A percentile compares a stretch with the other conserved stretches of the same genome.
phyloP scores from a whole-genome alignment of 2,888 invertebrate genomes.

The Bombyx huttoni region DNA sequence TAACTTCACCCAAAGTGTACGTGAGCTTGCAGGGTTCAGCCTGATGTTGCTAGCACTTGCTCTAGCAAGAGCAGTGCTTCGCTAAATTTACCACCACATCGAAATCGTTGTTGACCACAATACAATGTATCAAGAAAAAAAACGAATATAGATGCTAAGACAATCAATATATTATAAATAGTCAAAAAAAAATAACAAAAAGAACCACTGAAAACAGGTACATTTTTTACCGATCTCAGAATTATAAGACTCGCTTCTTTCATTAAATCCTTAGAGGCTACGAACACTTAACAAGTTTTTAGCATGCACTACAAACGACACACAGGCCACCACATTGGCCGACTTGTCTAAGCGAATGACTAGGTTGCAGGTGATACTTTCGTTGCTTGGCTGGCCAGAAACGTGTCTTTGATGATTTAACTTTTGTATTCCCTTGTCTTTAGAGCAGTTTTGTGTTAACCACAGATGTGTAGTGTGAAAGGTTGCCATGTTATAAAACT shows the following conservation, averaged over 20 bases:
- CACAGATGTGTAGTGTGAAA: slow-evolving; percentile 10
- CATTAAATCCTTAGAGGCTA: slow-evolving; percentile 67
- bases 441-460: slow-evolving; percentile 22
- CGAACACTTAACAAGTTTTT: slow-evolving; percentile 66
- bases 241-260: slow-evolving; percentile 55
- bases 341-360: slow-evolving; percentile 67
- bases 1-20: no score
- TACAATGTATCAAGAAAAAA: slow-evolving; percentile 7
- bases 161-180: slow-evolving; percentile 72
- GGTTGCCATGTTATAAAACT: slow-evolving; percentile 2
- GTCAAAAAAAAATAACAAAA: slow-evolving; percentile 66
- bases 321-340: slow-evolving; percentile 17
- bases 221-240: slow-evolving; percentile 67
- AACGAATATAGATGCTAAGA: slow-evolving; percentile 63
- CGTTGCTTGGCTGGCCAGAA: slow-evolving; percentile 28
- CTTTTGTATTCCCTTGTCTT: slow-evolving; percentile 14
- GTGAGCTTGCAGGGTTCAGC: no score
- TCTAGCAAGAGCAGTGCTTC: no score
- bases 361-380: slow-evolving; percentile 62
- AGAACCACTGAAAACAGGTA: slow-evolving; percentile 71
- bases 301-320: slow-evolving; percentile 59
- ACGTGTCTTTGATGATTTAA: slow-evolving; percentile 13
- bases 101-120: no score
- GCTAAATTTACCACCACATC: no score
- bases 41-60: no score